These are phyloP conservation scores for Trematomus loennbergii DNA, from an alignment of 2,113 vertebrate genomes.

Conservation along the genomic window DNA sequence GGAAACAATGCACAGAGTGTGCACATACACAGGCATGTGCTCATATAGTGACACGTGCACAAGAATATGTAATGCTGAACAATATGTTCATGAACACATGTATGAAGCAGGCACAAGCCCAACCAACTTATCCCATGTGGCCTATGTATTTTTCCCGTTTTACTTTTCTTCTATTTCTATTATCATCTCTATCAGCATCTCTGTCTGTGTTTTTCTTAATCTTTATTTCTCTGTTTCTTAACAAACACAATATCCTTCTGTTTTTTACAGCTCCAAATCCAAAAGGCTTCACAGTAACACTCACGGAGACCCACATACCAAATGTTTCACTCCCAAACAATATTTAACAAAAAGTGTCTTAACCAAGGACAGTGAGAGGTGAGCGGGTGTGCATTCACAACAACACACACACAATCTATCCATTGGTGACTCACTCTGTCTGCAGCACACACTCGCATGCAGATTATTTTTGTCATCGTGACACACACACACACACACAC, in stretches of 20 bases:
- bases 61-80: neutral
- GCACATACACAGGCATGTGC: neutral
- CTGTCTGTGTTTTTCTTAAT: constrained; percentile 29
- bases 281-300: constrained; percentile 51
- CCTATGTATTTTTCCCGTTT: neutral
- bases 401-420: constrained; percentile 15
- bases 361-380: constrained; percentile 60
- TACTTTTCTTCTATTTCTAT: constrained; percentile 21
- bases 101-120: neutral
- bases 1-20: constrained; percentile 45
- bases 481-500: neutral
- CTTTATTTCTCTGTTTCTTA: constrained; percentile 44
- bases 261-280: constrained; percentile 58
- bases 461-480: neutral
- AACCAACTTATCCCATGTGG: neutral
- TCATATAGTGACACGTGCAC: neutral
- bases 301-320: constrained; percentile 56
- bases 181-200: constrained; percentile 23
- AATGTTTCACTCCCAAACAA: constrained; percentile 51
- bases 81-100: neutral
- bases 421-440: constrained; percentile 39
- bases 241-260: constrained; percentile 65
- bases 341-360: constrained; percentile 40
- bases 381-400: constrained; percentile 13
- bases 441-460: constrained; percentile 16